A percentile compares a stretch with the other conserved stretches of the same genome.
phyloP scores from a whole-genome alignment of 2,113 vertebrate species.

The Mormoops blainvillei region DNA sequence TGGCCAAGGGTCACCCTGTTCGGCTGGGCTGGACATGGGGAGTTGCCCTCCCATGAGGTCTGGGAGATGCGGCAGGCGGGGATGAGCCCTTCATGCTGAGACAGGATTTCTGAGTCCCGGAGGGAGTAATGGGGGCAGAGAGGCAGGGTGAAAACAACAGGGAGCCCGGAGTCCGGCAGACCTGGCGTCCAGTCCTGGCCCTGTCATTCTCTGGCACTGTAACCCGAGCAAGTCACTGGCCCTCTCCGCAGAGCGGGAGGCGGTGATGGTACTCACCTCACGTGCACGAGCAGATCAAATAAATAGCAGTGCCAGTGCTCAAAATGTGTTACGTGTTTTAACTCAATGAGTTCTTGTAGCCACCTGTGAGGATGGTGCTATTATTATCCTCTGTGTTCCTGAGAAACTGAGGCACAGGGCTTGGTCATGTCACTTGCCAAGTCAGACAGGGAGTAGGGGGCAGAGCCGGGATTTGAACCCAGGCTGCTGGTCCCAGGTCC shows the following conservation, averaged over 20 bases:
- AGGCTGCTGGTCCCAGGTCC: fast-evolving
- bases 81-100: not conserved
- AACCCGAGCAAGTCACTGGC: not conserved
- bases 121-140: not conserved
- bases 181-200: not conserved
- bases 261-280: fast-evolving
- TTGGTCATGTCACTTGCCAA: not conserved
- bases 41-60: not conserved
- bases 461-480: not conserved
- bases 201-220: not conserved
- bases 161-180: not conserved
- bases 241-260: not conserved
- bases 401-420: not conserved
- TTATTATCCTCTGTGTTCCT: not conserved
- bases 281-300: fast-evolving
- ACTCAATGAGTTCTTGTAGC: not conserved
- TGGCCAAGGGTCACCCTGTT: not conserved
- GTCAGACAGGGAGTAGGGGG: not conserved
- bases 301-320: not conserved
- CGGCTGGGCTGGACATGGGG: not conserved
- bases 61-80: not conserved
- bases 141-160: not conserved
- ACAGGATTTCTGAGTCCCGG: not conserved
- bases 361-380: fast-evolving
- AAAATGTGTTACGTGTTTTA: fast-evolving